Evolutionary conservation across 2,888 invertebrate genomes (phyloP).

Genomic region (Ormyrus thymus): DNA sequence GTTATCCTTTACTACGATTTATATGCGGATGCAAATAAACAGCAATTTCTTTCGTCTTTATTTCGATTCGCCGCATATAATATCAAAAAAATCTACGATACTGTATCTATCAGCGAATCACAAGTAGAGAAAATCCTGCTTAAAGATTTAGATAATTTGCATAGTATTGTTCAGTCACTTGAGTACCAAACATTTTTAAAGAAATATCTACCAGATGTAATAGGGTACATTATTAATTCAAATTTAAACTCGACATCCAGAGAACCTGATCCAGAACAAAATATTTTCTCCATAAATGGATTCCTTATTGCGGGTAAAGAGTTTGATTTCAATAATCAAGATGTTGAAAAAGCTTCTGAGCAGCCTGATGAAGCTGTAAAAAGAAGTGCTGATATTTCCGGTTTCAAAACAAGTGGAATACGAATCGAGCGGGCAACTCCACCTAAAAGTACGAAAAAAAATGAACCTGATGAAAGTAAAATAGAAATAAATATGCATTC

Average conservation of each 20-base stretch:
- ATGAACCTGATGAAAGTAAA: conserved; percentile 37
- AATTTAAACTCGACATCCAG: conserved; percentile 17
- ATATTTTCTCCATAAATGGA: conserved; percentile 46
- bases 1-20: conserved; percentile 53
- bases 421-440: conserved; percentile 38
- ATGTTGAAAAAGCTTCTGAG: not conserved
- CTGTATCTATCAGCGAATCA: no score
- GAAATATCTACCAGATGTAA: conserved; percentile 42
- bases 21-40: conserved; percentile 37
- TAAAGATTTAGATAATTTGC: no score
- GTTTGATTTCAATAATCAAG: conserved; percentile 10
- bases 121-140: no score
- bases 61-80: conserved; percentile 35
- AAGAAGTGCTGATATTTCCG: conserved; percentile 32
- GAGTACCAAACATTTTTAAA: conserved; percentile 53
- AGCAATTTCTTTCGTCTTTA: conserved; percentile 49
- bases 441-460: conserved; percentile 19
- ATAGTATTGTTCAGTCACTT: not conserved
- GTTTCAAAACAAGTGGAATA: conserved; percentile 41
- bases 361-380: conserved; percentile 11
- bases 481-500: no score
- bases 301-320: conserved; percentile 23
- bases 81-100: conserved; percentile 12
- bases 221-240: conserved; percentile 33
- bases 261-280: conserved; percentile 7